These are phyloP conservation scores for Ectropis crepuscularia DNA, from an alignment of 2,888 invertebrate genomes.

Conservation along the genomic window DNA sequence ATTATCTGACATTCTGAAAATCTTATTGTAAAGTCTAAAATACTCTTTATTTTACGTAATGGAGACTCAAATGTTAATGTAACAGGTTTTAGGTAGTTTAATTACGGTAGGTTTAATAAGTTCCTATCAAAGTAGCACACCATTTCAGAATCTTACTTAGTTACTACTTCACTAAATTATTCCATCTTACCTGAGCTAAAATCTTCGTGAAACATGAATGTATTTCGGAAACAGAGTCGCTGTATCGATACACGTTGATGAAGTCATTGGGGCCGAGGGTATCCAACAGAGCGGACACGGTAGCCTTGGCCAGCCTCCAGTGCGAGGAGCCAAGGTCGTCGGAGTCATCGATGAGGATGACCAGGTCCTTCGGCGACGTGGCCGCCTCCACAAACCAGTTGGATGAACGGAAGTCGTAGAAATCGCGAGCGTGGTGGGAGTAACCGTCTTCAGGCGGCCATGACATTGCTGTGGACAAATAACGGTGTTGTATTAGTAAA, in stretches of 20 bases:
- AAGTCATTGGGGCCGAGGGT: slow-evolving; percentile 98
- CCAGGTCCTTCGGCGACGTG: slow-evolving; percentile 98
- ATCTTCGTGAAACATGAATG: slow-evolving; percentile 96
- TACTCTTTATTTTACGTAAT: too few species aligned
- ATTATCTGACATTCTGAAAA: too few species aligned
- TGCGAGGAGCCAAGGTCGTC: slow-evolving; percentile 94
- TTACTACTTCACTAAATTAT: background rate
- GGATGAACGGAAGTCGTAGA: slow-evolving; percentile 97
- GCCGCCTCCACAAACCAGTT: slow-evolving; percentile 99
- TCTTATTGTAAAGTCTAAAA: too few species aligned
- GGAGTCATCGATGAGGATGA: slow-evolving; percentile 96
- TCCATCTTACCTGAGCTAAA: slow-evolving; percentile 90
- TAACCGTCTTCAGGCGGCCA: slow-evolving; percentile 93
- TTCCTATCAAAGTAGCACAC: too few species aligned
- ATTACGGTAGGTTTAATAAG: too few species aligned
- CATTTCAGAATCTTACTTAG: too few species aligned
- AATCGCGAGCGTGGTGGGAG: slow-evolving; percentile 90
- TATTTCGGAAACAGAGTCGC: slow-evolving; percentile 92
- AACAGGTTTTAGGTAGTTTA: too few species aligned
- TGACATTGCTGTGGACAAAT: slow-evolving; percentile 86
- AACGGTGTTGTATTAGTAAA: too few species aligned
- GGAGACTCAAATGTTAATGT: too few species aligned
- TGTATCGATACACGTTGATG: slow-evolving; percentile 97
- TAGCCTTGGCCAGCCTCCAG: slow-evolving; percentile 94
- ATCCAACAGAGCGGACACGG: slow-evolving; percentile 95